phyloP scores from a whole-genome alignment of 2,113 vertebrate species.

The Antennarius striatus region DNA sequence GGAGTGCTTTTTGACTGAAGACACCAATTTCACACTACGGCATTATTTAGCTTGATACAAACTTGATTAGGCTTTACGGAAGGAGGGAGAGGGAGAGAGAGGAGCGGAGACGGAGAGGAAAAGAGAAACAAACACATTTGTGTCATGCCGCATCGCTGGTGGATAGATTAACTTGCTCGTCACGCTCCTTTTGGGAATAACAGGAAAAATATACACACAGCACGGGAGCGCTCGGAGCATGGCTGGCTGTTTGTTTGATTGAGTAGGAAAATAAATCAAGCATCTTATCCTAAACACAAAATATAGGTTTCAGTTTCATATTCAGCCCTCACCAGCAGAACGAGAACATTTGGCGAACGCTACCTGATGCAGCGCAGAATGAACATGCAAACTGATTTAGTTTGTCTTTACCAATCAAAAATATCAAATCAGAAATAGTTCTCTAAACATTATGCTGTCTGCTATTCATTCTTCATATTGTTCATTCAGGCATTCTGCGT shows the following conservation, averaged over 20 bases:
- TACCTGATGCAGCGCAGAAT: too few species aligned
- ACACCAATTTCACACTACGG: slow-evolving; percentile 78
- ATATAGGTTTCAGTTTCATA: neutral
- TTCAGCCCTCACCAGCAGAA: too few species aligned
- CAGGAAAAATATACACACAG: slow-evolving; percentile 49
- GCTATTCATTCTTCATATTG: too few species aligned
- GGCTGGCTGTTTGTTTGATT: slow-evolving; percentile 36
- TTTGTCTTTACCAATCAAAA: too few species aligned
- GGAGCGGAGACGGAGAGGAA: slow-evolving; percentile 3
- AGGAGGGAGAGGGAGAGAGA: slow-evolving; percentile 14
- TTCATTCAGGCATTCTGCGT: too few species aligned
- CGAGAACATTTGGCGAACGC: too few species aligned
- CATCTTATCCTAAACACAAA: slow-evolving; percentile 10
- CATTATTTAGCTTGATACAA: slow-evolving; percentile 82
- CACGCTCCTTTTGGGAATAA: slow-evolving; percentile 70
- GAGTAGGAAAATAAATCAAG: slow-evolving; percentile 31
- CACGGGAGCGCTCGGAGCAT: slow-evolving; percentile 28
- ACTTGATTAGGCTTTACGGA: slow-evolving; percentile 79
- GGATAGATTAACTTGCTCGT: slow-evolving; percentile 79
- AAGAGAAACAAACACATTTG: slow-evolving; percentile 66
- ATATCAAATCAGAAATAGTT: too few species aligned
- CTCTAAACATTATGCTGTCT: too few species aligned
- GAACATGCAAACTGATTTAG: too few species aligned
- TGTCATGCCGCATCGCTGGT: slow-evolving; percentile 64
- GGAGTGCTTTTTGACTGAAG: slow-evolving; percentile 77